Evolutionary conservation across 64 coral and sea anemone genomes (phyloP), one percentile per base, ranked within the genome.

Genomic region (Pachyseris speciosa): DNA sequence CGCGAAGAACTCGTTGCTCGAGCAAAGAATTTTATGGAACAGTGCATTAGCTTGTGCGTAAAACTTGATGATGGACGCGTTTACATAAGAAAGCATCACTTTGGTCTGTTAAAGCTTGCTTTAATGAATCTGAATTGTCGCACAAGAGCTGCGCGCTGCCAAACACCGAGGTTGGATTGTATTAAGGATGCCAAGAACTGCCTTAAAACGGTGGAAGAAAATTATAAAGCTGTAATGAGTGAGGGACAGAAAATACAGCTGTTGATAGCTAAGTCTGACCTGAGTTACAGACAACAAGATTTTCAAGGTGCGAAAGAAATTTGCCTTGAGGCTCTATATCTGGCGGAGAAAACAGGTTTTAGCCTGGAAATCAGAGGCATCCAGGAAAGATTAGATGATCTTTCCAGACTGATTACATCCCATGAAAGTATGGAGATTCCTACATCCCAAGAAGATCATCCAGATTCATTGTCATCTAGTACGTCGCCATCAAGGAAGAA

Each of bases 121-220:
- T 49, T 90, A 22, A 48, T 85, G 30, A 36, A 76, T 27, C 80
- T 94, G 0, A 94, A 94, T 30, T 94, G 93, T 31, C 78, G 87
- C 10, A 90, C 87, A 67, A 67, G 36, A 22, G 80, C 59, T 0
- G 87, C 87, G 16, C 87, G 93, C 3, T 22, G 29, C 19, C 64
- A 90, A 36, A 15, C 34, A 10, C 69, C 83, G 4, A 90, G 87
- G 1, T 0, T 9, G 34, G 53, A 69, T 2, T 69, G 61, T 37
- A 69, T 94, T 17, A 25, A 51, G 3, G 93, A 94, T 48, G 93
- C 93, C 16, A 45, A 78, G 24, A 72, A 75, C 15, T 94, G 93
- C 28, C 47, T 94, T 0, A 13, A 27, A 37, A 51, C 40, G 7
- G 34, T 90, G 4, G 17, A 78, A 40, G 63, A 91, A 67, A 88